Base-by-base conservation (phyloP, 2,888 invertebrate species). In the Leptopilina myrica region DNA sequence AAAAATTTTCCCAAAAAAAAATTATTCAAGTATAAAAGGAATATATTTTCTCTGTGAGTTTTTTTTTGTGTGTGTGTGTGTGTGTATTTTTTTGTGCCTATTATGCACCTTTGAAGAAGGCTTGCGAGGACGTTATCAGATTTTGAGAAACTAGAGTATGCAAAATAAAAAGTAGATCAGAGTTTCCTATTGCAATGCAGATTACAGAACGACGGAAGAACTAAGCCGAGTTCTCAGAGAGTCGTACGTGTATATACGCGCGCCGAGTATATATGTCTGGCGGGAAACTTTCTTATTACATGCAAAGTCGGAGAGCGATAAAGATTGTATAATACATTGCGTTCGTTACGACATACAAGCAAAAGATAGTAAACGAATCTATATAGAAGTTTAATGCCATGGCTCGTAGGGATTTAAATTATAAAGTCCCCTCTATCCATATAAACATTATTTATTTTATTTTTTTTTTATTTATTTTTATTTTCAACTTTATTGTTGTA, bases 221-320 rank as follows among this genome's bases (percentile, higher is more conserved):
- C 26, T 53, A 33, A n/a, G 33, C 53, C 69, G 33, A 20, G 33
- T 56, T 69, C 26, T 69, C 53, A 69, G 69, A 69, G 69, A 62
- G 62, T 62, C 62, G 62, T 62, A 62, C 15, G 15, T 59, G 15
- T 15, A 14, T 14, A n/a, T 5, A 11, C 43, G 33, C 43, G 33
- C 33, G 33, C 33, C 4, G 33, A 33, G 49, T 11, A 11, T 20
- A 14, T 69, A 53, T 26, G 69, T 40, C 56, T 73, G 33, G 40
- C 56, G 73, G 33, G 73, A 69, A 69, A 69, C 53, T 69, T 69
- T 53, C 69, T 69, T 69, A 69, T 69, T 69, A 53, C 69, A 69
- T 69, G 69, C 69, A 69, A 69, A 69, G 69, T 53, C 53, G 7
- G 49, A 49, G 53, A 26, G 69, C 53, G 69, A 40, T 73, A 56